Evolutionary conservation across 2,113 vertebrate species (phyloP).

Genomic region (Neolamprologus hecqui): DNA sequence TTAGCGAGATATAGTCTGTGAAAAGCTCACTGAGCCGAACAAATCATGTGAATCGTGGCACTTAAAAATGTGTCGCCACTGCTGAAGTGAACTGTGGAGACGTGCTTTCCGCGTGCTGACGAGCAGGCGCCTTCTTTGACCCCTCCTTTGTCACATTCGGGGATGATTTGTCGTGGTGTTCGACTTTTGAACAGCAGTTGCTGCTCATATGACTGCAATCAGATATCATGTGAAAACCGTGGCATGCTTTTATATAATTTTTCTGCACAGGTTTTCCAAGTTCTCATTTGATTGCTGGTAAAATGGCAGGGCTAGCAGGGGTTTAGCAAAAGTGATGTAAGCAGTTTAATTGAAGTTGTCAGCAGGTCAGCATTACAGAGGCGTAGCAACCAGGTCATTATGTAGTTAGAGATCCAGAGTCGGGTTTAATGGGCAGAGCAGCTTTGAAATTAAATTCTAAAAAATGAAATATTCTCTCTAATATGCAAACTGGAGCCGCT

Average conservation of each 20-base stretch:
- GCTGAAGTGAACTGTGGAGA: neutral
- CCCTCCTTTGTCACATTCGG: neutral
- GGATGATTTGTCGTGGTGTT: neutral
- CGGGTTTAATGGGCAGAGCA: conserved; percentile 5
- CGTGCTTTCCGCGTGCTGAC: neutral
- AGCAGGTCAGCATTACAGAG: conserved; percentile 21
- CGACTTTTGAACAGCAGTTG: neutral
- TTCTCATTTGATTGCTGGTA: conserved; percentile 29
- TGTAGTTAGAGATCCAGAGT: conserved; percentile 13
- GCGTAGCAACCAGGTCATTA: conserved; percentile 26
- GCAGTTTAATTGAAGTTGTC: conserved; percentile 46
- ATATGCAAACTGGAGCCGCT: neutral
- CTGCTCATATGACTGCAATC: conserved; percentile 3
- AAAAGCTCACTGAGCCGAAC: neutral
- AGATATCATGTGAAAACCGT: conserved; percentile 25
- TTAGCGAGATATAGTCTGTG: neutral
- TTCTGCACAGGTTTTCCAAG: neutral
- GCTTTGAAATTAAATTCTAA: neutral
- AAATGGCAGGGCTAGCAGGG: neutral
- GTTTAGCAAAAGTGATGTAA: neutral
- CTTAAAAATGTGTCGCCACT: neutral
- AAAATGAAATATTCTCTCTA: neutral
- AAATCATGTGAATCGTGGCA: neutral
- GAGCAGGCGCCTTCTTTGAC: neutral
- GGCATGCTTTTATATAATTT: neutral